Evolutionary conservation across 1,140 invertebrate genomes (phyloP).

Genomic region (Bombus ignitus): DNA sequence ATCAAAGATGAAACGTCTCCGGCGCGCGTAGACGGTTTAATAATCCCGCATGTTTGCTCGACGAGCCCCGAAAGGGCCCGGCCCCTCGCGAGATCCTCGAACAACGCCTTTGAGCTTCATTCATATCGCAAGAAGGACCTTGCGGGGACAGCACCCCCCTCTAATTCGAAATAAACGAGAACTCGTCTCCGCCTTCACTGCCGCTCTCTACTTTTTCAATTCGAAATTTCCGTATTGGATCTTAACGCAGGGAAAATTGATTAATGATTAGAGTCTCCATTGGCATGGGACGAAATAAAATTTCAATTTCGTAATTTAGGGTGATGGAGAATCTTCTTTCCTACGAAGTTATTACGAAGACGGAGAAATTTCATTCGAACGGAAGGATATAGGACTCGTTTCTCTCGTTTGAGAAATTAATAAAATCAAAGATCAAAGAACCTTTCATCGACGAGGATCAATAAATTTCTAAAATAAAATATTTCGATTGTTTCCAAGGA

Average conservation of each 20-base stretch:
- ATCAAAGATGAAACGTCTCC: conserved; percentile 75
- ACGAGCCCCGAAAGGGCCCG: conserved; percentile 58
- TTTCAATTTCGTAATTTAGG: too few species aligned
- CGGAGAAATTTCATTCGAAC: too few species aligned
- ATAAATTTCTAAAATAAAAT: background rate
- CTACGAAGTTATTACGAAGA: too few species aligned
- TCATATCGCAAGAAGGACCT: conserved; percentile 65
- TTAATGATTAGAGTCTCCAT: background rate
- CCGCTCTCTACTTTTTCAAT: background rate
- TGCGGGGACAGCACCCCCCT: conserved; percentile 41
- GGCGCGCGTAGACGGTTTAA: conserved; percentile 72
- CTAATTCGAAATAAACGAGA: conserved; percentile 71
- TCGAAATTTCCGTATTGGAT: background rate
- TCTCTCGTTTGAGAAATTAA: too few species aligned
- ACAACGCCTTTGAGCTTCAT: conserved; percentile 74
- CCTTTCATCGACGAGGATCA: background rate
- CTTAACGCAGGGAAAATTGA: background rate
- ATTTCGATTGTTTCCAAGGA: background rate
- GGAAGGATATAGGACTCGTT: too few species aligned
- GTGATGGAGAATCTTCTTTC: too few species aligned
- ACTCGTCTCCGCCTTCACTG: background rate
- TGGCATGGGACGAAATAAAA: too few species aligned
- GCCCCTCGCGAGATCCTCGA: conserved; percentile 57
- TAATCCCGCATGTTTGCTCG: conserved; percentile 78
- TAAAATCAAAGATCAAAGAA: background rate